These are phyloP conservation scores for Lumbricus terrestris DNA, from an alignment of 2,888 invertebrate genomes.

Conservation along the genomic window DNA sequence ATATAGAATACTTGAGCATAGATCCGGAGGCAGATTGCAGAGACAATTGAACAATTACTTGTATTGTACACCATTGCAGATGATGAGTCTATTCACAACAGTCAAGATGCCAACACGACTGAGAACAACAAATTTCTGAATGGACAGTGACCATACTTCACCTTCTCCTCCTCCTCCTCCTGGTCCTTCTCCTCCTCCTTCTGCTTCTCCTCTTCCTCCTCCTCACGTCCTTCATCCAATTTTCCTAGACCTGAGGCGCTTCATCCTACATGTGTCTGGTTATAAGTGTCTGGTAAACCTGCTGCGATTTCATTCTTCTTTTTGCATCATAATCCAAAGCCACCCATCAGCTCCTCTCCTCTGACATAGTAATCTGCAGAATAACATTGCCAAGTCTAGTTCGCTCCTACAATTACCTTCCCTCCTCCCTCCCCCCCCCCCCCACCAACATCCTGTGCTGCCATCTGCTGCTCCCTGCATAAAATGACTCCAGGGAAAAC, in stretches of 20 bases:
- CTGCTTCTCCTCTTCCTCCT: neutral
- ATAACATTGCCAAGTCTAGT: neutral
- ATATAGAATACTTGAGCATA: neutral
- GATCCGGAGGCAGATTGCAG: neutral
- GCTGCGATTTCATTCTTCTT: neutral
- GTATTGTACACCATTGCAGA: neutral
- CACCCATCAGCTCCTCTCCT: neutral
- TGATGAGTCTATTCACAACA: neutral
- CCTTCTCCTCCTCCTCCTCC: neutral
- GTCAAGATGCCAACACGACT: neutral
- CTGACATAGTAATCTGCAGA: neutral
- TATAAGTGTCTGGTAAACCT: neutral
- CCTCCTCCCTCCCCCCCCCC: neutral
- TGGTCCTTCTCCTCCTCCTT: too few relatives aligned
- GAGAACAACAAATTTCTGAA: neutral
- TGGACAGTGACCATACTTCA: neutral
- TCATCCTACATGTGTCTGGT: neutral
- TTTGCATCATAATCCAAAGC: neutral
- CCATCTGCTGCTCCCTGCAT: neutral
- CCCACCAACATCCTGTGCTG: neutral
- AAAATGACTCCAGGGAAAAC: neutral
- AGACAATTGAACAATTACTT: neutral
- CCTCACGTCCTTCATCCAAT: neutral
- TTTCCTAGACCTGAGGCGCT: neutral
- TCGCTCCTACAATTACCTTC: neutral